Evolutionary conservation across 2,888 invertebrate genomes (phyloP).

Genomic region (Leptogaster cylindrica): DNA sequence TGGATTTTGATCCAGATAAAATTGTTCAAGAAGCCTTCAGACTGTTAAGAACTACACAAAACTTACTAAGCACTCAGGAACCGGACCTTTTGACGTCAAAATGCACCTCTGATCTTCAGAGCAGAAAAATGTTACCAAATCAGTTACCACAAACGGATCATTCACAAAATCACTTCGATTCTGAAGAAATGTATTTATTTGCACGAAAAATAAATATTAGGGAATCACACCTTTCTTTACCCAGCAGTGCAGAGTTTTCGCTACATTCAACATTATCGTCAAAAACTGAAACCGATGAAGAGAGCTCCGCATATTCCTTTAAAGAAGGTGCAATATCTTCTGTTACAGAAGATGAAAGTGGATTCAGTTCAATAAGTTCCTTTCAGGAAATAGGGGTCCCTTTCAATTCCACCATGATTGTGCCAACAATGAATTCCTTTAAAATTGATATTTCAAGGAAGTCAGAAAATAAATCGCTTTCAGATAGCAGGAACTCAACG

Average conservation of each 20-base stretch:
- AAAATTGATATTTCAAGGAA: constrained; percentile 46
- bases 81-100: constrained; percentile 64
- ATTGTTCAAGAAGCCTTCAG: constrained; percentile 72
- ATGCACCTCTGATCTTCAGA: constrained; percentile 38
- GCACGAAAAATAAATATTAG: constrained; percentile 58
- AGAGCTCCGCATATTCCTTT: constrained; percentile 23
- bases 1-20: constrained; percentile 68
- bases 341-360: constrained; percentile 77
- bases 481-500: constrained; percentile 59
- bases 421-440: constrained; percentile 32
- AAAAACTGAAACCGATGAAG: constrained; percentile 47
- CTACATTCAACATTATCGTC: constrained; percentile 58
- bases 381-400: constrained; percentile 83
- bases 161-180: constrained; percentile 32
- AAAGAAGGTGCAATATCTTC: constrained; percentile 48
- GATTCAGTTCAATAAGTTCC: constrained; percentile 84
- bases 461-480: constrained; percentile 44
- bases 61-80: constrained; percentile 69
- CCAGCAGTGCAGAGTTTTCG: constrained; percentile 61
- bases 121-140: constrained; percentile 1
- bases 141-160: constrained; percentile 33
- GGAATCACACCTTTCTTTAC: constrained; percentile 59
- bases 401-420: constrained; percentile 47
- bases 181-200: constrained; percentile 50
- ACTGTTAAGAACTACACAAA: constrained; percentile 70